Base-by-base conservation (phyloP, 1,140 invertebrate genomes). In the Rhopalosiphum padi region DNA sequence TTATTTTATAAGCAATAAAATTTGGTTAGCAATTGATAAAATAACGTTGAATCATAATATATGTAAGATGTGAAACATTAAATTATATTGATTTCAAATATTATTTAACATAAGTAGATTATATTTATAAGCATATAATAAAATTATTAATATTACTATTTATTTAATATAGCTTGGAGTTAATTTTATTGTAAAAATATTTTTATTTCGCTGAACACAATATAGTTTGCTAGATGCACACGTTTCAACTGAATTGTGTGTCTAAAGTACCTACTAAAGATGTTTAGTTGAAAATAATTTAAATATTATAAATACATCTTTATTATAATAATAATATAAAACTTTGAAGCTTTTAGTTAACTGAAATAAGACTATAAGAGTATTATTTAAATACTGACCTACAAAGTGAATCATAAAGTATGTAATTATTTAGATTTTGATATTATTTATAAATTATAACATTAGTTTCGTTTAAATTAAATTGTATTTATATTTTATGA, bases 381-480 rank as follows among this genome's bases (percentile, higher is more conserved):
- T 18, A 43, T 51, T 30, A 23, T 53, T 88, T 88, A 88, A 51
- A 21, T 1, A 37, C 6, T 51, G n/a, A 51, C 48, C 48, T 37
- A 21, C 2, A 9, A 88, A 7, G 6, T 51, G 37, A 22, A 35
- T 53, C 18, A 48, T 51, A 37, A 88, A 51, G 23, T 43, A 23
- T 22, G 18, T 7, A 53, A 88, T 35, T 88, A 86, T 88, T 51
- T 22, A 51, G 21, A 53, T 88, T 88, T 51, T 53, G 4, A 46
- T 51, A 88, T 53, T 53, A 88, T 51, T 88, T 88, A 51, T 85
- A 43, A 85, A 85, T 41, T 83, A 83, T 48, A n/a, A 88, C n/a
- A 48, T 7, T 88, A 22, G 87, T 88, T 88, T 51, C 1, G 6
- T 51, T 88, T 53, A 88, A 53, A 21, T 51, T 77, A 77, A 77